Conservation (phyloP, 2,888 invertebrate genomes). For the Melanostoma scalare region DNA sequence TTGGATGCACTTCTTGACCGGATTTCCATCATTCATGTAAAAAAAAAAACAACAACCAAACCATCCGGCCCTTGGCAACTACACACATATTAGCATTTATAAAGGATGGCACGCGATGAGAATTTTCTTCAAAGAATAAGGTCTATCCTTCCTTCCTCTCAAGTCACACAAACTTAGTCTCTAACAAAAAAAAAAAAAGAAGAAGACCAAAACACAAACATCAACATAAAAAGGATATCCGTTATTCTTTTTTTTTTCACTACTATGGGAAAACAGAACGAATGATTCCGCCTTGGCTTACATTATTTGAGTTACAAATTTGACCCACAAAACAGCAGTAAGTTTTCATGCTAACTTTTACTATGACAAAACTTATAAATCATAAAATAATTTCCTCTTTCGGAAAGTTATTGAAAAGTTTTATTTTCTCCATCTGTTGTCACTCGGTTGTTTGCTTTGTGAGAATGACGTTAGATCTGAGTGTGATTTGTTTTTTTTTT, state of each 20-base stretch:
- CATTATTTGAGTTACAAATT: constrained; percentile 64
- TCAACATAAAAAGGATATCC: constrained; percentile 64
- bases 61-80: constrained; percentile 41
- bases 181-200: constrained; percentile 14
- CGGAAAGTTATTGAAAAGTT: constrained; percentile 66
- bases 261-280: constrained; percentile 35
- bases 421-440: constrained; percentile 37
- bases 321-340: constrained; percentile 70
- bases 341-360: constrained; percentile 63
- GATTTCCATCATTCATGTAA: constrained; percentile 66
- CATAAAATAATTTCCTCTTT: constrained; percentile 71
- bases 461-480: too few species aligned
- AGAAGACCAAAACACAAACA: constrained; percentile 40
- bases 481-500: too few species aligned
- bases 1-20: constrained; percentile 65
- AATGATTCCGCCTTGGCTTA: constrained; percentile 53
- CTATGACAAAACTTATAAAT: constrained; percentile 72
- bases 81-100: constrained; percentile 45
- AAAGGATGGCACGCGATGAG: constrained; percentile 65
- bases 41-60: constrained; percentile 44
- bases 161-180: background rate
- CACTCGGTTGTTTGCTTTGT: constrained; percentile 14
- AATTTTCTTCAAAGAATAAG: constrained; percentile 55
- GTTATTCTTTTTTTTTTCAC: constrained; percentile 17
- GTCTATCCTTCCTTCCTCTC: constrained; percentile 7